Base-by-base conservation (phyloP, 1,140 invertebrate species). In the Gryon sp. region DNA sequence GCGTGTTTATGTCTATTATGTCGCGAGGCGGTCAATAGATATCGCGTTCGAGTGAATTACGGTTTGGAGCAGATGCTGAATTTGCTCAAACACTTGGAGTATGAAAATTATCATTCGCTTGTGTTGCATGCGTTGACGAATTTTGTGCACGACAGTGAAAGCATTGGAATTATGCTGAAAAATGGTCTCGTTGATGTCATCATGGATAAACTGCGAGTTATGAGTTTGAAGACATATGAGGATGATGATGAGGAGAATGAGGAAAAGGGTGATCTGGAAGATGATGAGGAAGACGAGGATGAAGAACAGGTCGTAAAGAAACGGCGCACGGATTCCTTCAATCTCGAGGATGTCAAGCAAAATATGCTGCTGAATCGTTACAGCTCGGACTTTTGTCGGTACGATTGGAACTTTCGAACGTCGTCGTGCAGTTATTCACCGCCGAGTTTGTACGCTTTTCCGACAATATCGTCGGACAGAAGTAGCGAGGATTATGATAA, bases 21-120 rank as follows among this genome's bases (percentile, higher is more conserved):
- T 66, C 73, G 83, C 4, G 87, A 89, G 63, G 81, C 86, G 4
- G 70, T 88, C 0, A 87, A 87, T 73, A 82, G 87, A 22, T 74
- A 69, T 12, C 79, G 62, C 30, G 68, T 89, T 15, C 77, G 77
- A 24, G 40, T 32, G 2, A 50, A 46, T 15, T 60, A 62, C 4
- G 87, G 87, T 7, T 41, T 88, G 11, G 81, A 87, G 50, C 4
- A 83, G 7, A 85, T 89, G 5, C 4, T 87, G 2, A 34, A 45
- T 2, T 18, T 87, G 0, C 46, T 89, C 15, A 84, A 76, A 32
- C 70, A 84, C 9, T 11, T 60, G 0, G 18, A 84, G 14, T 22
- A 80, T 24, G 75, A 85, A 20, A 43, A 40, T 11, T 82, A 84
- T 55, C 85, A 89, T 78, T 40, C 72, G 0, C 36, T 68, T 6